Evolutionary conservation across 1,140 invertebrate species (phyloP), one percentile per base, ranked within the genome.

Genomic region (Temnothorax curvispinosus): DNA sequence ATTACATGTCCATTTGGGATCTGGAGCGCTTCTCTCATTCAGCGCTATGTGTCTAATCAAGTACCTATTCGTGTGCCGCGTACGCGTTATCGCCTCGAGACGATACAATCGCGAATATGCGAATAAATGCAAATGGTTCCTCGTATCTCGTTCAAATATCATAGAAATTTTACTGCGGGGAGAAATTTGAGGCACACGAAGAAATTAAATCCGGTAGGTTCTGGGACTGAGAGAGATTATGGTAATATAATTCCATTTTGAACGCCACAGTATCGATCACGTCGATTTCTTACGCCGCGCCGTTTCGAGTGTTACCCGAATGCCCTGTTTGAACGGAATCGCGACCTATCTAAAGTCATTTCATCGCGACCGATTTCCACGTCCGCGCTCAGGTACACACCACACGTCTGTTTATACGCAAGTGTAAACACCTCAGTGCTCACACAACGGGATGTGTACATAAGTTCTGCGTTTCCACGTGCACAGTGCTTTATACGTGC

Each of bases 401-500:
- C 3, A 41, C 27, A 78, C 76, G 52, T 32, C 65, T 90, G 89
- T 91, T 91, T 90, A 91, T 87, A 75, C 76, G 58, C 64, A 75
- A 69, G 67, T 35, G 82, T 65, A 90, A 88, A 88, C 89, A 90
- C 54, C 50, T 84, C 71, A 11, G 72, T 78, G 74, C 82, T 86
- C 89, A 72, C 44, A 78, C 62, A 75, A 21, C 69, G 72, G 44
- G 21, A 11, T 44, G 50, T 85, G 47, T 81, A 76, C 78, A 67
- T 64, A 76, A 56, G 80, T 81, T 77, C 58, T 52, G 80, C 54
- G 69, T 88, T 64, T 71, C 50, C 41, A 52, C 71, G 60, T 69
- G 69, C 69, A 15, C 47, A 21, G 38, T 75, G 89, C 87, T 90
- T 88, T 90, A 90, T 84, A 90, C 82, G 77, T 88, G 81, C 80